phyloP scores from a whole-genome alignment of 2,113 vertebrate genomes.

The Edolisoma coerulescens region DNA sequence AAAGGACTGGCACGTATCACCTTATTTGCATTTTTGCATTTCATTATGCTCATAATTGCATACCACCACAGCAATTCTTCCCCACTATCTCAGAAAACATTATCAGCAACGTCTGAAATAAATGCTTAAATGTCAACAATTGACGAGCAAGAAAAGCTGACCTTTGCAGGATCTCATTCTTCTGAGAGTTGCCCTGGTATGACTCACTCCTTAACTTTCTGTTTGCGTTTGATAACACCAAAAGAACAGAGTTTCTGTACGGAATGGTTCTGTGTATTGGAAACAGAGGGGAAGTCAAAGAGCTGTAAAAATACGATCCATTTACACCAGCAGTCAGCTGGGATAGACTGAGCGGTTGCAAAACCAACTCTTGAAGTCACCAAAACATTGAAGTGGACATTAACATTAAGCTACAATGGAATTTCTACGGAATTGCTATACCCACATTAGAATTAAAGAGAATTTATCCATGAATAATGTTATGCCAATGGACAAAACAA shows the following conservation, averaged over 20 bases:
- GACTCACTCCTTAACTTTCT: constrained; percentile 71
- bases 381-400: constrained; percentile 6
- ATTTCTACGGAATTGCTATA: neutral
- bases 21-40: constrained; percentile 98
- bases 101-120: constrained; percentile 90
- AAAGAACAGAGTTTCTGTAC: constrained; percentile 16
- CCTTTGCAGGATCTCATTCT: constrained; percentile 87
- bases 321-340: neutral
- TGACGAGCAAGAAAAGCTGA: constrained; percentile 89
- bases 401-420: neutral
- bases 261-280: neutral
- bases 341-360: neutral
- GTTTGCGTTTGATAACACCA: constrained; percentile 73
- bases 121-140: constrained; percentile 97
- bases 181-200: constrained; percentile 59
- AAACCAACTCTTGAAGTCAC: neutral
- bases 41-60: constrained; percentile 95
- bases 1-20: constrained; percentile 79
- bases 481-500: constrained; percentile 32
- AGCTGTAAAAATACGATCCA: constrained; percentile 5
- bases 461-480: constrained; percentile 46
- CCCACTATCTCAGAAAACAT: constrained; percentile 87
- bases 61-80: constrained; percentile 85
- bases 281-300: constrained; percentile 32
- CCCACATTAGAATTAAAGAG: constrained; percentile 15